phyloP scores from a whole-genome alignment of 2,888 invertebrate species.

The Heliothis peltigera region DNA sequence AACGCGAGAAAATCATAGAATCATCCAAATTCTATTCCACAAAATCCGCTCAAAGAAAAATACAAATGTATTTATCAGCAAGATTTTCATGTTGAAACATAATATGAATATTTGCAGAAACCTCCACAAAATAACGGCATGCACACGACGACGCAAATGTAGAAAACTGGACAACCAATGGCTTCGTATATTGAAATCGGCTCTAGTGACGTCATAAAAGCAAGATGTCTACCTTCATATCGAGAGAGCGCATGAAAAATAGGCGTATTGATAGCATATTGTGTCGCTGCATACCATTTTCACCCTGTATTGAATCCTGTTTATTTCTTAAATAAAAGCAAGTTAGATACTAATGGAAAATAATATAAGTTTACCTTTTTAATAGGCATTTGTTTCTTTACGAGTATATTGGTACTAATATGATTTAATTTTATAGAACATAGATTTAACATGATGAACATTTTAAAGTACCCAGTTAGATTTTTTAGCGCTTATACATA shows the following conservation, averaged over 20 bases:
- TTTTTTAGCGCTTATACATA: no score
- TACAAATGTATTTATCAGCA: constrained; percentile 8
- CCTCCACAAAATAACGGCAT: constrained; percentile 66
- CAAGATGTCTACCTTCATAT: constrained; percentile 81
- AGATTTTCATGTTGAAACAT: constrained; percentile 38
- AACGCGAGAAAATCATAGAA: no score
- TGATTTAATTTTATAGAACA: no score
- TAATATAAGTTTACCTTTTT: no score
- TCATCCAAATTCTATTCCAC: no score
- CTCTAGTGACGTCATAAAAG: constrained; percentile 72
- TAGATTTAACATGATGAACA: no score
- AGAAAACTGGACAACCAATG: constrained; percentile 68
- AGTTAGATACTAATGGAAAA: background rate
- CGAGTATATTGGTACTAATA: no score
- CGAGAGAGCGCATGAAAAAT: constrained; percentile 58
- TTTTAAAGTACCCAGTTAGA: no score
- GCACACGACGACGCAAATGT: constrained; percentile 67
- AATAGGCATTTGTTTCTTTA: no score
- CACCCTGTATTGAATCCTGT: constrained; percentile 40
- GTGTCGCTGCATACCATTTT: constrained; percentile 40
- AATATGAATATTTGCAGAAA: constrained; percentile 60
- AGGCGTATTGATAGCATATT: constrained; percentile 55
- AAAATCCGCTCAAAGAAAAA: background rate
- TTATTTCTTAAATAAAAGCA: constrained; percentile 47
- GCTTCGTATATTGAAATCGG: constrained; percentile 73